A percentile compares a stretch with the other conserved stretches of the same genome.
These are phyloP conservation scores for Microctenopoma steveboyesi DNA, from an alignment of 2,797 vertebrate genomes.

Conservation along the genomic window DNA sequence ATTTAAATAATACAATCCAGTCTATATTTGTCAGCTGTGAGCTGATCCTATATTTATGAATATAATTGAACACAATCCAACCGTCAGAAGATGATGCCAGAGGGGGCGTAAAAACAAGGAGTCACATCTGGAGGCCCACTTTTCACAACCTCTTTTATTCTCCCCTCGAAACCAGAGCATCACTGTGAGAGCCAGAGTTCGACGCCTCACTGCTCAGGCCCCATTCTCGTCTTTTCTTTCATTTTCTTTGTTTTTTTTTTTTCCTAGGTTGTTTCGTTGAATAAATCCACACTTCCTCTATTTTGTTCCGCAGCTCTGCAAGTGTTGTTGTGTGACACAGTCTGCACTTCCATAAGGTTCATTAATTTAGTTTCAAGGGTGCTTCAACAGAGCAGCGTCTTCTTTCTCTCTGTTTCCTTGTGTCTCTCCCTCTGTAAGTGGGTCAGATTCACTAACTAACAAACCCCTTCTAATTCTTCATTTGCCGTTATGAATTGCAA, in stretches of 20 bases:
- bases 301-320: neutral
- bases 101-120: slow-evolving; percentile 74
- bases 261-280: slow-evolving; percentile 7
- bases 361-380: slow-evolving; percentile 44
- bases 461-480: slow-evolving; percentile 43
- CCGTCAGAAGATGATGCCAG: slow-evolving; percentile 81
- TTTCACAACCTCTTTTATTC: slow-evolving; percentile 77
- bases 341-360: slow-evolving; percentile 30
- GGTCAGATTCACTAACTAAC: slow-evolving; percentile 55
- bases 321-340: slow-evolving; percentile 6
- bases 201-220: slow-evolving; percentile 24
- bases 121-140: slow-evolving; percentile 84
- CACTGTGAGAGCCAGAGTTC: slow-evolving; percentile 37
- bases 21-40: slow-evolving; percentile 84
- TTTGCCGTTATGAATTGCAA: slow-evolving; percentile 23
- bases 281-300: slow-evolving; percentile 20
- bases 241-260: slow-evolving; percentile 10
- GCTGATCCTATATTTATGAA: slow-evolving; percentile 83
- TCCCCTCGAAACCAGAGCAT: slow-evolving; percentile 61
- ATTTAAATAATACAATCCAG: slow-evolving; percentile 86
- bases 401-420: slow-evolving; percentile 18
- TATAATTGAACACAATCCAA: slow-evolving; percentile 84
- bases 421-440: slow-evolving; percentile 43
- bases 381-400: neutral
- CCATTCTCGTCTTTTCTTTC: slow-evolving; percentile 20